Evolutionary conservation across 2,888 invertebrate genomes (phyloP).

Genomic region (Andricus quercusramuli): DNA sequence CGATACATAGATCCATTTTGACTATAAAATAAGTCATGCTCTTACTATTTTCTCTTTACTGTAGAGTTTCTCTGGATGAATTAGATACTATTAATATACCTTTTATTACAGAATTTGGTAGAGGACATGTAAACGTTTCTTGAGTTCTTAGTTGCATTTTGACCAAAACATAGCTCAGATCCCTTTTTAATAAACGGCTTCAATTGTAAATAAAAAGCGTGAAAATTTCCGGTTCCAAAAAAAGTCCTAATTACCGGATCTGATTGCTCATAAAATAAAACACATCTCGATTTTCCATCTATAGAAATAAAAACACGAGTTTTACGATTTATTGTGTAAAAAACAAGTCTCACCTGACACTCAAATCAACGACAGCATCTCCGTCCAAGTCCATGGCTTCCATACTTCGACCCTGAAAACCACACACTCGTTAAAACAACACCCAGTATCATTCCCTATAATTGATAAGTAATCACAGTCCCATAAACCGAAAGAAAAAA

Average conservation of each 20-base stretch:
- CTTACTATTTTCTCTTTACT: too few species aligned
- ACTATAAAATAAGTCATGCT: too few species aligned
- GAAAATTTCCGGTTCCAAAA: too few species aligned
- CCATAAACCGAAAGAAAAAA: background rate
- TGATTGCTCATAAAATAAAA: background rate
- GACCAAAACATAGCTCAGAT: too few species aligned
- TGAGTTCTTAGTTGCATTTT: too few species aligned
- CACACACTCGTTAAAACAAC: constrained; percentile 10
- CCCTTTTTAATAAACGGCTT: too few species aligned
- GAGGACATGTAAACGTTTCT: too few species aligned
- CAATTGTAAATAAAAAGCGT: too few species aligned
- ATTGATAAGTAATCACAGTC: background rate
- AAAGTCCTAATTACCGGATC: background rate
- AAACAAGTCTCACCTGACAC: constrained; percentile 84
- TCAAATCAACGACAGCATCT: constrained; percentile 92
- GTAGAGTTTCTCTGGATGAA: too few species aligned
- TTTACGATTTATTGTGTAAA: background rate
- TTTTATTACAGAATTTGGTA: too few species aligned
- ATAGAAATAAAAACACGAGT: background rate
- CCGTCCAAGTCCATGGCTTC: constrained; percentile 93
- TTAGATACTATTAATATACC: too few species aligned
- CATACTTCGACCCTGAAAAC: constrained; percentile 73
- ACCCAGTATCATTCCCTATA: background rate
- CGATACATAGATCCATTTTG: too few species aligned
- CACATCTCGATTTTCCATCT: background rate